Evolutionary conservation across 2,113 vertebrate genomes (phyloP).

Genomic region (Syngnathus typhle): DNA sequence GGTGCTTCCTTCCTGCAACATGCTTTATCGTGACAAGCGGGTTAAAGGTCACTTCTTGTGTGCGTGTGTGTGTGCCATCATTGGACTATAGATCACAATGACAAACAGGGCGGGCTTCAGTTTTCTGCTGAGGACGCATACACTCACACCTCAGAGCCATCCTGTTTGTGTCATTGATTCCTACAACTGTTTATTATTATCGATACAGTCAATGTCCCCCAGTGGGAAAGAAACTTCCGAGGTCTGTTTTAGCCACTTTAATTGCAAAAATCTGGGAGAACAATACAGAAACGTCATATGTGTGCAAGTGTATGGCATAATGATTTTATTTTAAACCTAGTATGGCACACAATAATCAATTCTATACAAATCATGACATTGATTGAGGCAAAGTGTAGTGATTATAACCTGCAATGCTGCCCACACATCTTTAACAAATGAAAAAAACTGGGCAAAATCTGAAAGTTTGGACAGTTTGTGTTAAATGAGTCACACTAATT

Average conservation of each 20-base stretch:
- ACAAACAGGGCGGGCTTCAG: slow-evolving; percentile 14
- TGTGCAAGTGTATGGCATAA: neutral
- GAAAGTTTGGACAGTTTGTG: neutral
- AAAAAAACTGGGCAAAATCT: neutral
- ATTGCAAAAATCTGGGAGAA: neutral
- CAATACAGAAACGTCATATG: neutral
- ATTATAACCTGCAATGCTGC: neutral
- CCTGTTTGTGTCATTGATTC: slow-evolving; percentile 25
- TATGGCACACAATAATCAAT: neutral
- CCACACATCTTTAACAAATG: neutral
- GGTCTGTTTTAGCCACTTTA: neutral
- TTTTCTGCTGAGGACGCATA: slow-evolving; percentile 43
- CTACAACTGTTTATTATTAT: slow-evolving; percentile 8
- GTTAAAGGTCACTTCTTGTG: slow-evolving; percentile 22
- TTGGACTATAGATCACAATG: slow-evolving; percentile 36
- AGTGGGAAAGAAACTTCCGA: neutral
- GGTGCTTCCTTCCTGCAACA: slow-evolving; percentile 40
- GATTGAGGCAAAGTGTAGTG: neutral
- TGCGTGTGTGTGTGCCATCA: slow-evolving; percentile 12
- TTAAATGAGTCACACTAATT: slow-evolving; percentile 19
- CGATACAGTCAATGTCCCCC: neutral
- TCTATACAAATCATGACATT: neutral
- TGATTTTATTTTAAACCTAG: slow-evolving; percentile 4
- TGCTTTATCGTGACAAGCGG: slow-evolving; percentile 49
- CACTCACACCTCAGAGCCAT: slow-evolving; percentile 18